These are phyloP conservation scores for Plectropomus leopardus DNA, from an alignment of 2,113 vertebrate species.

Conservation along the genomic window DNA sequence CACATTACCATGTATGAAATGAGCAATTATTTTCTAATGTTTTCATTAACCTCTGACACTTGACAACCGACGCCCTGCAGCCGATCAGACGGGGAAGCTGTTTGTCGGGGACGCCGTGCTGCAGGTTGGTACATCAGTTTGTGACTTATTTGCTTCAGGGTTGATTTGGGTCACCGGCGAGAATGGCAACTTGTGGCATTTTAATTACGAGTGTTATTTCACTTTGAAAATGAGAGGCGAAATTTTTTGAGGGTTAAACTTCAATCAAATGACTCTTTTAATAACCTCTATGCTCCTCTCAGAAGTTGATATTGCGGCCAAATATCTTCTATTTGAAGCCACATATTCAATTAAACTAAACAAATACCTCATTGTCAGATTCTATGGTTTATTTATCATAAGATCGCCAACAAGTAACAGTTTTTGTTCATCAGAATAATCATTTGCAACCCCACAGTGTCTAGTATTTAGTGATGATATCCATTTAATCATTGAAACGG, in stretches of 20 bases:
- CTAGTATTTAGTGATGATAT: conserved; percentile 20
- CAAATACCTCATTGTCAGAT: background rate
- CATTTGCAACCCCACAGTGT: background rate
- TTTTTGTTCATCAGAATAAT: conserved; percentile 8
- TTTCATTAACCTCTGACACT: conserved; percentile 85
- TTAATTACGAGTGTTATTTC: conserved; percentile 57
- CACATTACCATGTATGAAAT: conserved; percentile 77
- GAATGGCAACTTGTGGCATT: conserved; percentile 35
- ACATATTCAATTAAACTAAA: background rate
- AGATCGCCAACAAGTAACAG: conserved; percentile 2
- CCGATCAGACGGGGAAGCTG: conserved; percentile 93
- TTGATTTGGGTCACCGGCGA: conserved; percentile 45
- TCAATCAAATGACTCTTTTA: conserved; percentile 15
- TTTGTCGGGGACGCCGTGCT: conserved; percentile 94
- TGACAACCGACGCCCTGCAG: conserved; percentile 84
- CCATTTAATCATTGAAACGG: conserved; percentile 42
- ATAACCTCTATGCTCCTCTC: background rate
- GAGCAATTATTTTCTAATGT: conserved; percentile 70
- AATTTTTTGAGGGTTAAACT: background rate
- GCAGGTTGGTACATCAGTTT: conserved; percentile 88
- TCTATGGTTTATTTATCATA: background rate
- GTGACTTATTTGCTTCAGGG: conserved; percentile 36
- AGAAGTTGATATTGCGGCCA: background rate
- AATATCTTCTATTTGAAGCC: background rate
- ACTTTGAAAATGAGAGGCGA: background rate